Percentiles rank a stretch among this genome's conserved stretches.
Conservation (phyloP, 2,797 vertebrate species). For the Mastacembelus armatus region DNA sequence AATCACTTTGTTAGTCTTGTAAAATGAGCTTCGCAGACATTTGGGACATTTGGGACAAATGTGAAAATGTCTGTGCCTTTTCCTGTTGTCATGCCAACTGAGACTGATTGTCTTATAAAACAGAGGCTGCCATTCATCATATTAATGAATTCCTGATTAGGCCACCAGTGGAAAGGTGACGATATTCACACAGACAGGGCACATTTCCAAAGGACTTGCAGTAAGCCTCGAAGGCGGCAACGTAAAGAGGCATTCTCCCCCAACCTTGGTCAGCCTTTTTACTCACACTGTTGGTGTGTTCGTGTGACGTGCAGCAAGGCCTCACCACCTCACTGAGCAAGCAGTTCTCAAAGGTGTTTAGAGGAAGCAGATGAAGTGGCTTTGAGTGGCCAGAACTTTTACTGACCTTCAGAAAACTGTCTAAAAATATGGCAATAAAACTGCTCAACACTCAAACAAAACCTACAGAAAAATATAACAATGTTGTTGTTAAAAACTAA, state of each 20-base stretch:
- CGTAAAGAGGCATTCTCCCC: conserved; percentile 20
- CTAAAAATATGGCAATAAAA: conserved; percentile 11
- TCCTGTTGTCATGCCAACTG: conserved; percentile 57
- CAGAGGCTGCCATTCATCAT: conserved; percentile 37
- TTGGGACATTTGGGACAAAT: conserved; percentile 58
- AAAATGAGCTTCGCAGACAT: conserved; percentile 62
- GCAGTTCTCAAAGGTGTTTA: conserved; percentile 34
- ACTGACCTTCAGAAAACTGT: conserved; percentile 15
- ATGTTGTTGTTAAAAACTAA: conserved; percentile 28
- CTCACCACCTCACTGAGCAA: conserved; percentile 43
- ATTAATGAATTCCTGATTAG: conserved; percentile 53
- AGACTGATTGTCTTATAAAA: conserved; percentile 48
- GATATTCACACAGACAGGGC: conserved; percentile 64
- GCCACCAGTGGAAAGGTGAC: conserved; percentile 43
- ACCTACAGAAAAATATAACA: conserved; percentile 16
- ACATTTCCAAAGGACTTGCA: conserved; percentile 60
- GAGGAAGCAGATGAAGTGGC: conserved; percentile 48
- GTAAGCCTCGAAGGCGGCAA: conserved; percentile 26
- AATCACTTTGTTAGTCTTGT: conserved; percentile 53
- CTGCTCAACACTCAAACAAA: conserved; percentile 16
- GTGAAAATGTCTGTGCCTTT: conserved; percentile 63
- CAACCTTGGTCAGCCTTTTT: conserved; percentile 47
- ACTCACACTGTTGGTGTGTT: conserved; percentile 59
- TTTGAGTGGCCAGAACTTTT: conserved; percentile 43
- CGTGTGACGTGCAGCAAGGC: conserved; percentile 59